Conservation (phyloP, 2,888 invertebrate genomes). For the Protonemura montana region DNA sequence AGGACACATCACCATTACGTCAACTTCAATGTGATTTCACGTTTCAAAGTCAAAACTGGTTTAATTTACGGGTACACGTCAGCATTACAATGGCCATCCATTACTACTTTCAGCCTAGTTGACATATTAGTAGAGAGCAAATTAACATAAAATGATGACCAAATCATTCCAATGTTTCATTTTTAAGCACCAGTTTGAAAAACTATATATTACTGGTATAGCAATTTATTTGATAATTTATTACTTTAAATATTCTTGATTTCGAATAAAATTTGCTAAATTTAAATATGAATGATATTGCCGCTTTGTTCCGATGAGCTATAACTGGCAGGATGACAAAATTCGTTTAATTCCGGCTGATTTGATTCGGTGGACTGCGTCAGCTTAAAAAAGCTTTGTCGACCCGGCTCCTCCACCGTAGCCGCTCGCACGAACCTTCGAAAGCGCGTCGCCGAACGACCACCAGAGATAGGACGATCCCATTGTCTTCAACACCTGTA, state of each 20-base stretch:
- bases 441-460: neutral
- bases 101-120: constrained; percentile 37
- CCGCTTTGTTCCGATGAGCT: neutral
- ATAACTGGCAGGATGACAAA: constrained; percentile 5
- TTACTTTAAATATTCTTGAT: constrained; percentile 19
- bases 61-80: constrained; percentile 44
- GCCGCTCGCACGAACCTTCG: neutral
- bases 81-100: constrained; percentile 35
- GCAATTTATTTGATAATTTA: constrained; percentile 21
- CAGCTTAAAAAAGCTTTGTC: neutral
- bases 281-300: constrained; percentile 12
- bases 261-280: neutral
- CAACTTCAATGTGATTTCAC: constrained; percentile 45
- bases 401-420: neutral
- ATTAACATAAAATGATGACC: constrained; percentile 42
- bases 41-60: constrained; percentile 46
- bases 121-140: constrained; percentile 37
- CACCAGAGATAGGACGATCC: neutral
- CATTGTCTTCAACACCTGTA: neutral
- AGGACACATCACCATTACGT: constrained; percentile 49
- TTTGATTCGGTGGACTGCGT: neutral
- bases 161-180: constrained; percentile 32
- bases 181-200: constrained; percentile 30
- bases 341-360: neutral
- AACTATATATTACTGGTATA: constrained; percentile 28